These are phyloP conservation scores for Aleiodes alternator DNA, from an alignment of 2,888 invertebrate species.

Conservation along the genomic window DNA sequence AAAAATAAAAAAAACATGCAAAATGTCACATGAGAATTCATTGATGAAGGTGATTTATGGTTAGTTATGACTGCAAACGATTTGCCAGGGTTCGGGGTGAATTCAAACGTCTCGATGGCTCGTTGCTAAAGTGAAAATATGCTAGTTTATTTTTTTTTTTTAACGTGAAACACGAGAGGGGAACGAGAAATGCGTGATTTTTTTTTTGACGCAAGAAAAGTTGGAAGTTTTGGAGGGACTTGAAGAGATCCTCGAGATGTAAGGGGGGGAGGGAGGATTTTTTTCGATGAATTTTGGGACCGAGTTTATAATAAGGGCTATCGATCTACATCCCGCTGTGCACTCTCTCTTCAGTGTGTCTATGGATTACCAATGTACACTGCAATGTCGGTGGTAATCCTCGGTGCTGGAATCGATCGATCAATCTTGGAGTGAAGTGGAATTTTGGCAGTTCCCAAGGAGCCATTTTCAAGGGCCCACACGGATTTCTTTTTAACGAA, in stretches of 20 bases:
- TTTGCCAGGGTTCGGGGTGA: constrained; percentile 12
- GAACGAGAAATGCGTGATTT: too few relatives aligned
- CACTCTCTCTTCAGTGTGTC: constrained; percentile 40
- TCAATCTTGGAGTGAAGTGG: constrained; percentile 51
- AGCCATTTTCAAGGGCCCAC: constrained; percentile 44
- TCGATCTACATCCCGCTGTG: constrained; percentile 52
- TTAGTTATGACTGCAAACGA: background rate
- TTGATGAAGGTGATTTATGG: constrained; percentile 24
- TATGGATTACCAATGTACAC: constrained; percentile 38
- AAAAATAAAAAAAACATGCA: background rate
- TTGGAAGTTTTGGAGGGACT: too few relatives aligned
- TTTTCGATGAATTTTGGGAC: background rate
- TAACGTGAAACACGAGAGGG: too few relatives aligned
- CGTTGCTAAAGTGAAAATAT: too few relatives aligned
- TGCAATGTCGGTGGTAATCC: constrained; percentile 52
- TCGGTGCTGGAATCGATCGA: constrained; percentile 52
- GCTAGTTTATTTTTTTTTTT: too few relatives aligned
- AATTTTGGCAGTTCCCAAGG: constrained; percentile 54
- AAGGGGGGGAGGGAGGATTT: too few relatives aligned
- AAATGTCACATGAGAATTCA: background rate
- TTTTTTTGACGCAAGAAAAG: too few relatives aligned
- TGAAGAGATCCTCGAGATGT: too few relatives aligned
- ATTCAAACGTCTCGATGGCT: too few relatives aligned
- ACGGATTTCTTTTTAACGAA: constrained; percentile 50
- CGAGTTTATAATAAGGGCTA: constrained; percentile 47